Conservation (phyloP, 2,888 invertebrate species). For the Andrena minutula region DNA sequence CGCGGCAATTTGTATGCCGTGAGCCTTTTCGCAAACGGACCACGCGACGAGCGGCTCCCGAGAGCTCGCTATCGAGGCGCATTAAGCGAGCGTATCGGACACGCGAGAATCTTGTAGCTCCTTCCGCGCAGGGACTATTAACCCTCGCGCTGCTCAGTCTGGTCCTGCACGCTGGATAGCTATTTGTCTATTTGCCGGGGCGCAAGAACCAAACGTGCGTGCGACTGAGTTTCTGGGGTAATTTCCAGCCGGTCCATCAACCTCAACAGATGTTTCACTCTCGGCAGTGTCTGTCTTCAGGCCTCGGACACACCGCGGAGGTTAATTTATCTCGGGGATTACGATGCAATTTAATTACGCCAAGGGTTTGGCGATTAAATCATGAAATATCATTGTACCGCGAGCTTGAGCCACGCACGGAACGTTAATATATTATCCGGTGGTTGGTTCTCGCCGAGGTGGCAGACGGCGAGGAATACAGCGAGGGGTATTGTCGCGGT, state of each 20-base stretch:
- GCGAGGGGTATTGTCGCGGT: slow-evolving; percentile 4
- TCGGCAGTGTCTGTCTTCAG: neutral
- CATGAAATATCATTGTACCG: neutral
- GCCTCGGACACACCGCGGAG: neutral
- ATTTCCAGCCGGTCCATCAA: too few relatives aligned
- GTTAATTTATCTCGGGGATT: neutral
- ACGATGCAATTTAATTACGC: neutral
- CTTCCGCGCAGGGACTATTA: slow-evolving; percentile 22
- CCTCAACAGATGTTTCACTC: too few relatives aligned
- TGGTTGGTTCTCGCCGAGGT: neutral
- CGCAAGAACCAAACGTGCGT: too few relatives aligned
- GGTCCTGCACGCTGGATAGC: neutral
- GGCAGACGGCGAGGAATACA: neutral
- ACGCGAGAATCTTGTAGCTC: slow-evolving; percentile 34
- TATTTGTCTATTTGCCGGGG: neutral
- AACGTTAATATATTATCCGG: neutral
- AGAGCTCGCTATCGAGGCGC: slow-evolving; percentile 20
- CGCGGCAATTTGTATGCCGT: slow-evolving; percentile 22
- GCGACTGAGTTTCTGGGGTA: too few relatives aligned
- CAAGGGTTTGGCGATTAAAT: neutral
- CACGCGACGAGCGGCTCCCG: neutral
- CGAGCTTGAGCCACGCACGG: neutral
- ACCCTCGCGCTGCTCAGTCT: neutral
- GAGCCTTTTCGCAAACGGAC: slow-evolving; percentile 20
- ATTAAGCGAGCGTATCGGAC: slow-evolving; percentile 40